Percentiles rank a stretch among this genome's conserved stretches.
phyloP scores from a whole-genome alignment of 2,113 vertebrate species.

The Probosciger aterrimus region DNA sequence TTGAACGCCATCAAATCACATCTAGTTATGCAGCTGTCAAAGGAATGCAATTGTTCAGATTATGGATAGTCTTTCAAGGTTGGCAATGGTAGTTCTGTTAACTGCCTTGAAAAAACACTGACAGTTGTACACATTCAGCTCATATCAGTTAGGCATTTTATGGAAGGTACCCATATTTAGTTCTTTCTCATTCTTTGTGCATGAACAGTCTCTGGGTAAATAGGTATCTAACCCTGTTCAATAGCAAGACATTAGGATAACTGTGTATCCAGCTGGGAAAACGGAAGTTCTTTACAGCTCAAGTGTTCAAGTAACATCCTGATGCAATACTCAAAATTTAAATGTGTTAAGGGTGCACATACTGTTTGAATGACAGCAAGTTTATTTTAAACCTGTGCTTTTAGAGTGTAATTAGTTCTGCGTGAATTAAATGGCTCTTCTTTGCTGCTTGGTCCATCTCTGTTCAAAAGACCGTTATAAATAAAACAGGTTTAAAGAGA shows the following conservation, averaged over 20 bases:
- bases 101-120: not conserved
- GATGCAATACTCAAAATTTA: not conserved
- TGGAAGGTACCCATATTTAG: not conserved
- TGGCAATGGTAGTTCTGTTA: not conserved
- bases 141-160: not conserved
- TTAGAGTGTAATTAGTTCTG: not conserved
- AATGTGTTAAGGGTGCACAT: not conserved
- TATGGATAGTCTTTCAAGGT: not conserved
- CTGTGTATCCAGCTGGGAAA: not conserved
- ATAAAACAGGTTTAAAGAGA: not conserved
- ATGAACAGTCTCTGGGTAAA: not conserved
- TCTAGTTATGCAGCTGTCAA: not conserved
- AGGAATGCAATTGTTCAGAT: not conserved
- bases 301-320: not conserved
- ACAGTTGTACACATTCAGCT: not conserved
- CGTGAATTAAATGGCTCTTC: not conserved
- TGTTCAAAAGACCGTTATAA: not conserved
- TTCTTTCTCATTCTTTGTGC: not conserved
- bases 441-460: not conserved
- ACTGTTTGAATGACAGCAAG: not conserved
- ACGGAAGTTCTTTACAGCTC: not conserved
- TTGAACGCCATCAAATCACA: not conserved
- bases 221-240: not conserved
- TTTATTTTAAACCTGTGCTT: not conserved
- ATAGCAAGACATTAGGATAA: not conserved